Conservation (phyloP, 37 sponge, comb jelly and placozoan genomes). For the Lycopodina hypogea region DNA sequence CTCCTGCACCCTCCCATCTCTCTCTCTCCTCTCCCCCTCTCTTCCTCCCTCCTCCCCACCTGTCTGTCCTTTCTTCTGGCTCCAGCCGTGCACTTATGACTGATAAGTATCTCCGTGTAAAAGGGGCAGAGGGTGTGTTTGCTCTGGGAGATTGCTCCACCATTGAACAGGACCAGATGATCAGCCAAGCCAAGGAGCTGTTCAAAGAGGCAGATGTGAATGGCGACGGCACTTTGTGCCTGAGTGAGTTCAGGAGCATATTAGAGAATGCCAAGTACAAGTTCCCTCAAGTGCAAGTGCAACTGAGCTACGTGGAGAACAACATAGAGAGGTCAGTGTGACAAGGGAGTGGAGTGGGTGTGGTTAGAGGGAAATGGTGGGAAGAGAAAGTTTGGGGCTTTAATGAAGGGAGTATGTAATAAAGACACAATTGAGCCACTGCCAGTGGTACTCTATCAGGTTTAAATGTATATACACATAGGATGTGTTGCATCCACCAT, state of each 20-base stretch:
- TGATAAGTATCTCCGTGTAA: conserved; percentile 51
- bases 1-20: no score
- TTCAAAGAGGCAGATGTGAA: conserved; percentile 69
- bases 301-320: conserved; percentile 39
- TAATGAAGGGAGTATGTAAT: no score
- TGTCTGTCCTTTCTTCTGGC: not conserved
- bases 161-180: conserved; percentile 52
- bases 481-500: no score
- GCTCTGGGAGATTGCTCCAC: conserved; percentile 78
- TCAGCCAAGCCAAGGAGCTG: conserved; percentile 44
- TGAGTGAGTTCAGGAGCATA: conserved; percentile 41
- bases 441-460: no score
- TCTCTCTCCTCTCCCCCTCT: no score
- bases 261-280: conserved; percentile 33
- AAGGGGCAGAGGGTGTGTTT: conserved; percentile 71
- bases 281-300: conserved; percentile 52
- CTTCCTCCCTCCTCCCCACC: no score
- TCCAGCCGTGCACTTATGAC: conserved; percentile 50
- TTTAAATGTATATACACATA: no score
- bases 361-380: no score
- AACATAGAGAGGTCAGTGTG: conserved; percentile 41
- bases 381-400: no score
- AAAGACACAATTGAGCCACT: no score
- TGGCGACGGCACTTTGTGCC: conserved; percentile 45
- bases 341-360: no score